A percentile compares a stretch with the other conserved stretches of the same genome.
Conservation (phyloP, 1,140 invertebrate genomes). For the Diploscapter pachys region DNA sequence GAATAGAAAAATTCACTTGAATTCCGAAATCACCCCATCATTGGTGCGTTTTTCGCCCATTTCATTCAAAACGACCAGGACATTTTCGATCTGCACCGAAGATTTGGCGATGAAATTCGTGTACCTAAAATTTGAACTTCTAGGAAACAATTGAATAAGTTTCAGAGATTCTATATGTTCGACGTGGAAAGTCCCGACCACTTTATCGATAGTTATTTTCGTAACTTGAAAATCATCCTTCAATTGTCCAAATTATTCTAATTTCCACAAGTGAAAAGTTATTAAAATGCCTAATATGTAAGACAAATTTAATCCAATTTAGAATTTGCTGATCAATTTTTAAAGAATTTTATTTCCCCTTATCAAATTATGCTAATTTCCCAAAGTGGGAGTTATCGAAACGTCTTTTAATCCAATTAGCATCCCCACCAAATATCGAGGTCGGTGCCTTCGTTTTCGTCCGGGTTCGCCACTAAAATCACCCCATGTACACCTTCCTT, state of each 20-base stretch:
- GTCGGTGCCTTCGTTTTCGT: constrained; percentile 25
- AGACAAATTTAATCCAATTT: neutral
- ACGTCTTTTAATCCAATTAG: neutral
- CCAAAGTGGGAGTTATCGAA: neutral
- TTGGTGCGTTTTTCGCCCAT: constrained; percentile 21
- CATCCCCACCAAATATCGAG: constrained; percentile 23
- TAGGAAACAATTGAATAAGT: neutral
- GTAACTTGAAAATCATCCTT: no score
- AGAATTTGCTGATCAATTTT: no score
- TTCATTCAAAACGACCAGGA: constrained; percentile 26
- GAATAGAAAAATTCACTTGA: constrained; percentile 5
- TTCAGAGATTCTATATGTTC: no score
- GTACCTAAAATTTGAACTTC: constrained; percentile 2
- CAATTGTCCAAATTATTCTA: no score
- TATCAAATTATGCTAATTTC: no score
- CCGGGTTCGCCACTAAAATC: constrained; percentile 32
- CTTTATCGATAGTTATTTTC: no score
- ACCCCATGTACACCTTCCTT: constrained; percentile 18
- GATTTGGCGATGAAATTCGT: constrained; percentile 23
- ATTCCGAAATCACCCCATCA: constrained; percentile 24
- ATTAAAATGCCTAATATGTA: no score
- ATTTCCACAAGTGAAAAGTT: no score
- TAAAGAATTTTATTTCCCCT: no score
- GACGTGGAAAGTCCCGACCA: no score
- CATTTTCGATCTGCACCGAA: constrained; percentile 4